These are phyloP conservation scores for Bucco capensis DNA, from an alignment of 2,113 vertebrate species.

Conservation along the genomic window DNA sequence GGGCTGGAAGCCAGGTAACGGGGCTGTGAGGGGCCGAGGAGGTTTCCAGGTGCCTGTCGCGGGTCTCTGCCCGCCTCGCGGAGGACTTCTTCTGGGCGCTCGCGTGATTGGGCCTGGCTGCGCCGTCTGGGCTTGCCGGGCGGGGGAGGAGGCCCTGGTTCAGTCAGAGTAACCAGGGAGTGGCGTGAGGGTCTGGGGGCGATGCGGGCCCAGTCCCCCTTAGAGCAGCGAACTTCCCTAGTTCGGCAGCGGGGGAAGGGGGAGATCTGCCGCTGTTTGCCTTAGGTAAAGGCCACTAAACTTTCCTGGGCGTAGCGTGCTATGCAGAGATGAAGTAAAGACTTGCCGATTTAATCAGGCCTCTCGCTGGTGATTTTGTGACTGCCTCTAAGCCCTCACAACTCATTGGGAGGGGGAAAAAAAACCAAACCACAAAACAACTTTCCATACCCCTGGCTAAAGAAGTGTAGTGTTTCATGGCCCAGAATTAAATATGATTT, in stretches of 20 bases:
- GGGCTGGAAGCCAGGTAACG: conserved; percentile 56
- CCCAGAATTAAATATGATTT: background rate
- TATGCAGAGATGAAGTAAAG: background rate
- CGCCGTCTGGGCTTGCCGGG: background rate
- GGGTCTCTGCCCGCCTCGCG: no score
- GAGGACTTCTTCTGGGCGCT: background rate
- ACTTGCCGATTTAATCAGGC: background rate
- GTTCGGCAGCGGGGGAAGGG: no score
- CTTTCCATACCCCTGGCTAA: fast-evolving
- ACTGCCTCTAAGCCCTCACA: fast-evolving
- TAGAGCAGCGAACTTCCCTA: fast-evolving
- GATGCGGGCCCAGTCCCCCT: background rate
- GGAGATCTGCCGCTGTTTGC: background rate
- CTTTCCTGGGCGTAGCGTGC: background rate
- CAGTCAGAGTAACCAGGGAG: background rate
- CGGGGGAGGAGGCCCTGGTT: background rate
- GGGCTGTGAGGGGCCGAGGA: background rate
- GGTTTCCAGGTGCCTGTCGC: no score
- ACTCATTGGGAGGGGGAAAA: background rate
- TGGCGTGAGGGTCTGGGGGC: background rate
- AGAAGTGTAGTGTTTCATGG: background rate
- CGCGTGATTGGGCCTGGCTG: background rate
- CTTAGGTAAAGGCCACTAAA: background rate
- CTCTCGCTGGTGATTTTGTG: background rate
- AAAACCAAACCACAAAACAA: no score